A percentile compares a stretch with the other conserved stretches of the same genome.
phyloP scores from a whole-genome alignment of 2,888 invertebrate genomes.

The Trileptium ribeirensis region DNA sequence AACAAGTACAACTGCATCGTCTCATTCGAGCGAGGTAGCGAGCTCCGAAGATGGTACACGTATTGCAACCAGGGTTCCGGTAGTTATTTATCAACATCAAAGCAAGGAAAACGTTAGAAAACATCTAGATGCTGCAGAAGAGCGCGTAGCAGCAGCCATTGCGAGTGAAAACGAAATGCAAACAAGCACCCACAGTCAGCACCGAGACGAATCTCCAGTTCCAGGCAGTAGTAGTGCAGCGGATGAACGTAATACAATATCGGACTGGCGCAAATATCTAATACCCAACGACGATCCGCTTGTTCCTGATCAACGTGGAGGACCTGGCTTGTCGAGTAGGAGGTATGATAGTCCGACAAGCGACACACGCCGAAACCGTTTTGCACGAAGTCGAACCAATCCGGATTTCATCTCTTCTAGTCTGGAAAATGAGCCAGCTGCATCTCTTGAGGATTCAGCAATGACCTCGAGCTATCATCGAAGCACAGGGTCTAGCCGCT shows the following conservation, averaged over 20 bases:
- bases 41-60: background rate
- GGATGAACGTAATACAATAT: background rate
- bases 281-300: background rate
- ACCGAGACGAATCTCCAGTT: background rate
- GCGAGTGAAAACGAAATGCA: background rate
- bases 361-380: background rate
- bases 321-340: background rate
- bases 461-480: too few relatives aligned
- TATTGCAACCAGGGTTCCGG: background rate
- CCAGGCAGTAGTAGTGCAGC: background rate
- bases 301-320: background rate
- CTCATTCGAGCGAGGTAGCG: background rate
- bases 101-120: too few relatives aligned
- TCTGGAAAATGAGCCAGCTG: background rate
- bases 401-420: background rate
- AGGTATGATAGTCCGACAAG: background rate
- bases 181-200: background rate
- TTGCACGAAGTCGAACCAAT: constrained; percentile 2
- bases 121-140: background rate
- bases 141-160: background rate
- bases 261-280: constrained; percentile 1
- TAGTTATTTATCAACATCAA: background rate
- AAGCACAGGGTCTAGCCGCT: too few relatives aligned
- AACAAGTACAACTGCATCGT: background rate
- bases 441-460: background rate